Conservation (phyloP, 2,888 invertebrate species). For the Gryllus longicercus region DNA sequence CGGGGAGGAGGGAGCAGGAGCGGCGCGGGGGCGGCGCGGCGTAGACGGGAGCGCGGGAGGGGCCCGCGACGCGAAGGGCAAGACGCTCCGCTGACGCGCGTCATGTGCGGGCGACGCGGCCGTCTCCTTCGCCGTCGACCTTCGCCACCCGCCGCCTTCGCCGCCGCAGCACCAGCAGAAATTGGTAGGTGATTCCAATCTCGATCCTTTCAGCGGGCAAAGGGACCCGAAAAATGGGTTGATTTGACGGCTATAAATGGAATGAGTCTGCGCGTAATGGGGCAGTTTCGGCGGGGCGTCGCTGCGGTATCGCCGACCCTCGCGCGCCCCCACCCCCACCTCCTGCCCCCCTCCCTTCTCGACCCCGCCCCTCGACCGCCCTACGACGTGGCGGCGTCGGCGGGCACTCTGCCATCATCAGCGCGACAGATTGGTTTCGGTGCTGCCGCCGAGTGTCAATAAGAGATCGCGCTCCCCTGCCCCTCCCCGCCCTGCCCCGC, state of each 20-base stretch:
- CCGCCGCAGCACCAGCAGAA: slow-evolving; percentile 30
- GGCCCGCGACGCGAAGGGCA: not conserved
- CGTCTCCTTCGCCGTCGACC: not conserved
- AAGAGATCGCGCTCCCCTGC: not conserved
- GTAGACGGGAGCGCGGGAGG: slow-evolving; percentile 18
- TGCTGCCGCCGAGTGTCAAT: not conserved
- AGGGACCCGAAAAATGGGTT: slow-evolving; percentile 37
- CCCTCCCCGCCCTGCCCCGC: not conserved
- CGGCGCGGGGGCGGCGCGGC: slow-evolving; percentile 22
- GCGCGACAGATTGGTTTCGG: slow-evolving; percentile 8
- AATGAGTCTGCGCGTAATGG: slow-evolving; percentile 31
- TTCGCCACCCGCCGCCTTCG: not conserved
- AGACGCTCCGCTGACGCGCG: slow-evolving; percentile 25
- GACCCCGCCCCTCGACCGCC: no score
- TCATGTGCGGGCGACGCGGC: slow-evolving; percentile 35
- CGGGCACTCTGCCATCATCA: not conserved
- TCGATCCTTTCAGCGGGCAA: slow-evolving; percentile 35
- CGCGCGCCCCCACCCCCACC: not conserved
- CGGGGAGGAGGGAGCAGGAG: slow-evolving; percentile 29
- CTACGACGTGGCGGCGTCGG: no score
- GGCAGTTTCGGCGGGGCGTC: not conserved
- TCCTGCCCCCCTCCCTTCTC: no score
- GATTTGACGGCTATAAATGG: slow-evolving; percentile 38
- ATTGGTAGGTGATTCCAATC: slow-evolving; percentile 39
- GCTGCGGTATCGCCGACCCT: not conserved